A percentile compares a stretch with the other conserved stretches of the same genome.
Conservation (phyloP, 2,797 vertebrate genomes). For the Acrossocheilus wenchowensis region DNA sequence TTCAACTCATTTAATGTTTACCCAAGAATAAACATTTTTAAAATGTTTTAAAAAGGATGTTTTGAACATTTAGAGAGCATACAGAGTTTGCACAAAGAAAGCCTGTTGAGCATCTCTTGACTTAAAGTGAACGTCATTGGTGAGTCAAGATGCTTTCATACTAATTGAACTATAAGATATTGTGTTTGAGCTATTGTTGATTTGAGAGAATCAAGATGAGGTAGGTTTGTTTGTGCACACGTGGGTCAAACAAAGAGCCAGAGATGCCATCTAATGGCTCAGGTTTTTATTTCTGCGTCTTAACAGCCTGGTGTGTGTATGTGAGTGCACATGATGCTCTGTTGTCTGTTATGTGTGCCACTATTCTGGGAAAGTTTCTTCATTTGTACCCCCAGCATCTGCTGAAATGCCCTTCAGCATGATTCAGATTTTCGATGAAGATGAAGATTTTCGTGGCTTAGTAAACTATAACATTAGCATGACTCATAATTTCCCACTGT, state of each 20-base stretch:
- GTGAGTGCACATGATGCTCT: background rate
- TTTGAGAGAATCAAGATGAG: background rate
- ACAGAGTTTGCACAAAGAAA: background rate
- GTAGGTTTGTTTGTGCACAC: background rate
- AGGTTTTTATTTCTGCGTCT: background rate
- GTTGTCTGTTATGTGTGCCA: background rate
- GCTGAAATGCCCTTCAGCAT: background rate
- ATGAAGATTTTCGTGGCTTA: background rate
- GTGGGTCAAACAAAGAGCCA: background rate
- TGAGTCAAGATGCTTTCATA: conserved; percentile 12
- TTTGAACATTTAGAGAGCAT: background rate
- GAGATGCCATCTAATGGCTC: background rate
- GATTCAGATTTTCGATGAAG: background rate
- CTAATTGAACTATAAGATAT: background rate
- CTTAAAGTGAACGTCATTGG: conserved; percentile 5
- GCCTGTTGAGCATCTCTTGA: background rate
- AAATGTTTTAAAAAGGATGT: background rate
- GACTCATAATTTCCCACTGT: too few relatives aligned
- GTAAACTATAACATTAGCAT: background rate
- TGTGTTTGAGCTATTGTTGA: background rate
- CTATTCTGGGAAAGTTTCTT: background rate
- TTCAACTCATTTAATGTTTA: background rate
- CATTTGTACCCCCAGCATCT: background rate
- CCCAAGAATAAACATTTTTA: background rate
- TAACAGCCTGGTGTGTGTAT: background rate